phyloP scores from a whole-genome alignment of 2,113 vertebrate species.

The Clupea harengus region DNA sequence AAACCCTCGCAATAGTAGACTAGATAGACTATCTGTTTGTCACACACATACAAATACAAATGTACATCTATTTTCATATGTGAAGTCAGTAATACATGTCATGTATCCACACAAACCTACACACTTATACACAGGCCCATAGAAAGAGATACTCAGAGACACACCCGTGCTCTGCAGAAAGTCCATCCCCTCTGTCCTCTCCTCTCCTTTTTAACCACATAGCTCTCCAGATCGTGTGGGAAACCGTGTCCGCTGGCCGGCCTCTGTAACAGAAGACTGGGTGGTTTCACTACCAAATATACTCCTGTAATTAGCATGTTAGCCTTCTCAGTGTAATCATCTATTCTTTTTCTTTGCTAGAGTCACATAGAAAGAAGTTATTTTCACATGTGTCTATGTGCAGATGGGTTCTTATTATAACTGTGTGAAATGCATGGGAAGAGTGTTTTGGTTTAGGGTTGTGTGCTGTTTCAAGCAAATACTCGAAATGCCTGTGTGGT shows the following conservation, averaged over 20 bases:
- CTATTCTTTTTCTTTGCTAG: neutral
- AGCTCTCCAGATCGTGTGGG: too few relatives aligned
- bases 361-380: neutral
- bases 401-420: neutral
- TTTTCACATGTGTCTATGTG: neutral
- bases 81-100: neutral
- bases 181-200: neutral
- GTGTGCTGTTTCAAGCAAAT: neutral
- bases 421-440: neutral
- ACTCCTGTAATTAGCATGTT: neutral
- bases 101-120: neutral
- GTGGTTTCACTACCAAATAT: conserved; percentile 7
- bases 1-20: too few relatives aligned
- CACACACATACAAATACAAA: neutral
- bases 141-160: neutral
- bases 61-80: neutral
- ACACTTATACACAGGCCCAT: neutral
- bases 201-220: too few relatives aligned
- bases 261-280: neutral
- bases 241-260: neutral
- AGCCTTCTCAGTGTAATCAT: neutral
- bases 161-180: neutral
- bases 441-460: too few relatives aligned
- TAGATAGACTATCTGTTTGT: too few relatives aligned
- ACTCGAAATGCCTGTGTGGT: neutral